Percentiles rank a stretch among this genome's conserved stretches.
These are phyloP conservation scores for Oncorhynchus masou DNA, from an alignment of 2,113 vertebrate species.

Conservation along the genomic window DNA sequence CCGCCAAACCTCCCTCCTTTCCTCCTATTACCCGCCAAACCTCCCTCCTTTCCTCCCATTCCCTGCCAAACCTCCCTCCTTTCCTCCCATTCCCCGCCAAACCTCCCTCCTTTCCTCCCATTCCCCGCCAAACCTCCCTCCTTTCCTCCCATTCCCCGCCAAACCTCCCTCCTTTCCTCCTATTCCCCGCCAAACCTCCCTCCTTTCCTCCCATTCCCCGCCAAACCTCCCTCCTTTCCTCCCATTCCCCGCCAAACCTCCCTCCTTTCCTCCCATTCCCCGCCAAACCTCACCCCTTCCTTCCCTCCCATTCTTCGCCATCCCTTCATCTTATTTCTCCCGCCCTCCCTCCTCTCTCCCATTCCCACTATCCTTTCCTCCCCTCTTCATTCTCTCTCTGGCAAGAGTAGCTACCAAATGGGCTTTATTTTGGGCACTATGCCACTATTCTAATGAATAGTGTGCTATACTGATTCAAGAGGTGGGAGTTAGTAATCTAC, in stretches of 20 bases:
- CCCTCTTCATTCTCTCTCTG: neutral
- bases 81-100: neutral
- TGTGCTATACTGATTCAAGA: neutral
- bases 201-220: no score
- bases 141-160: no score
- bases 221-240: no score
- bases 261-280: no score
- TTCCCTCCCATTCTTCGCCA: neutral
- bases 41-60: neutral
- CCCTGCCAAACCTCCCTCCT: neutral
- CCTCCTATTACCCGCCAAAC: no score
- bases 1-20: constrained; percentile 1
- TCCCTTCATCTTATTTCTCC: neutral
- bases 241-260: no score
- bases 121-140: no score
- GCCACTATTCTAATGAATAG: neutral
- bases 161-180: no score
- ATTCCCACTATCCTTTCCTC: no score
- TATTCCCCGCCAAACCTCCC: no score
- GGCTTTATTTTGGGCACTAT: neutral
- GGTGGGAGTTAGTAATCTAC: neutral
- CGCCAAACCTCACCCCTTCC: no score
- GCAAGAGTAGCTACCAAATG: neutral
- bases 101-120: no score
- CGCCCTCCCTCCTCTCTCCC: neutral